Evolutionary conservation across 2,113 vertebrate genomes (phyloP).

Genomic region (Argyrosomus japonicus): DNA sequence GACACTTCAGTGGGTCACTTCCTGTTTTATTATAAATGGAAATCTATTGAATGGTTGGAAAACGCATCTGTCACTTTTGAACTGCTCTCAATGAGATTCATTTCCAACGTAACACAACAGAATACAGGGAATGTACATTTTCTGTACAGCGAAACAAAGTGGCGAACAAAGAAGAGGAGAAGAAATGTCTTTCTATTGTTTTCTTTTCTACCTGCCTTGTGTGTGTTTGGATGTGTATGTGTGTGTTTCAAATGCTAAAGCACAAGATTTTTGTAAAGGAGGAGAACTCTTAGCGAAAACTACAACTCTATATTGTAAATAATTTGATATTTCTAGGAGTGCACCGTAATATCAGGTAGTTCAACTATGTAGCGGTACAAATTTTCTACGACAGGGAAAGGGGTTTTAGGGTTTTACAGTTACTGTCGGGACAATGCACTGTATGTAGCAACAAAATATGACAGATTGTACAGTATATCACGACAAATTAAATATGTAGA

Average conservation of each 20-base stretch:
- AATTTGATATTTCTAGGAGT: conserved; percentile 64
- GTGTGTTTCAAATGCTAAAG: conserved; percentile 70
- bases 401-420: conserved; percentile 50
- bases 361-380: conserved; percentile 77
- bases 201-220: conserved; percentile 66
- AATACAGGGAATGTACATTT: conserved; percentile 67
- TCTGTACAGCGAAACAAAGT: conserved; percentile 35
- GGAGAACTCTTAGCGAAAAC: conserved; percentile 26
- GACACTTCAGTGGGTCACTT: conserved; percentile 70
- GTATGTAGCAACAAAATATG: conserved; percentile 81
- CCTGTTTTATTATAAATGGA: conserved; percentile 56
- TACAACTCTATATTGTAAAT: conserved; percentile 69
- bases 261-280: conserved; percentile 77
- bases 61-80: conserved; percentile 46
- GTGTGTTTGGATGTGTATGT: conserved; percentile 41
- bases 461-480: conserved; percentile 71
- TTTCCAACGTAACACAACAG: conserved; percentile 40
- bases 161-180: conserved; percentile 33
- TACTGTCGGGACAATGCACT: conserved; percentile 64
- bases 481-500: conserved; percentile 35
- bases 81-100: conserved; percentile 52
- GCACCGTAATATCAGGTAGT: conserved; percentile 76
- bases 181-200: conserved; percentile 39
- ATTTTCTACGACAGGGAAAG: conserved; percentile 65
- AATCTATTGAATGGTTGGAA: conserved; percentile 33